Percentiles rank a stretch among this genome's conserved stretches.
phyloP scores from a whole-genome alignment of 2,113 vertebrate genomes.

The Sisor rabdophorus region DNA sequence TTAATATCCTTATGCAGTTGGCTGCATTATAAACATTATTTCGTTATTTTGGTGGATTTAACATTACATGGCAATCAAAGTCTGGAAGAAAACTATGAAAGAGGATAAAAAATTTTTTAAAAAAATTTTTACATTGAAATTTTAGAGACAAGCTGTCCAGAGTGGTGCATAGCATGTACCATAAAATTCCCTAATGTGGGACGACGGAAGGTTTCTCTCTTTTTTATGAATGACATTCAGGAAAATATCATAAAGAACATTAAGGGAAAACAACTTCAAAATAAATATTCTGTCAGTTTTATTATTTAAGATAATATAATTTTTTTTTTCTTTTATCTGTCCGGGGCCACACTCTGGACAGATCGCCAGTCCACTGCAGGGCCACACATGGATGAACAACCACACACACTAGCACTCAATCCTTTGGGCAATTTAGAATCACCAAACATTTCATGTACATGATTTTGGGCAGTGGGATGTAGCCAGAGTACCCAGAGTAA shows the following conservation, averaged over 20 bases:
- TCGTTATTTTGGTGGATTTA: background rate
- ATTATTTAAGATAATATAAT: background rate
- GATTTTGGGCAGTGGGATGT: too few species aligned
- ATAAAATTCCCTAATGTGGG: too few species aligned
- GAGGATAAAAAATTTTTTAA: background rate
- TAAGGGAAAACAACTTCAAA: background rate
- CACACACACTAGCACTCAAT: too few species aligned
- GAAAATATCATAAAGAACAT: background rate
- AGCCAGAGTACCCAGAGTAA: too few species aligned
- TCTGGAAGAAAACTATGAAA: background rate
- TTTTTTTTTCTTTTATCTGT: background rate
- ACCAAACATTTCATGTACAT: too few species aligned
- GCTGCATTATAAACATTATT: background rate
- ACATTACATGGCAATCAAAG: background rate
- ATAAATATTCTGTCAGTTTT: background rate
- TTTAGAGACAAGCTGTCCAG: background rate
- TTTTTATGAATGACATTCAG: background rate
- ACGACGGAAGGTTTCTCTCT: too few species aligned
- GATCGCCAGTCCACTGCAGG: too few species aligned
- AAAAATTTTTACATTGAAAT: too few species aligned
- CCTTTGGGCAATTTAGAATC: too few species aligned
- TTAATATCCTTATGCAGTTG: background rate
- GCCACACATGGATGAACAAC: too few species aligned
- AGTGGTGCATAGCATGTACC: background rate
- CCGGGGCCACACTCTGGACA: too few species aligned